Conservation (phyloP, 2,113 vertebrate genomes). For the Alouatta palliata region DNA sequence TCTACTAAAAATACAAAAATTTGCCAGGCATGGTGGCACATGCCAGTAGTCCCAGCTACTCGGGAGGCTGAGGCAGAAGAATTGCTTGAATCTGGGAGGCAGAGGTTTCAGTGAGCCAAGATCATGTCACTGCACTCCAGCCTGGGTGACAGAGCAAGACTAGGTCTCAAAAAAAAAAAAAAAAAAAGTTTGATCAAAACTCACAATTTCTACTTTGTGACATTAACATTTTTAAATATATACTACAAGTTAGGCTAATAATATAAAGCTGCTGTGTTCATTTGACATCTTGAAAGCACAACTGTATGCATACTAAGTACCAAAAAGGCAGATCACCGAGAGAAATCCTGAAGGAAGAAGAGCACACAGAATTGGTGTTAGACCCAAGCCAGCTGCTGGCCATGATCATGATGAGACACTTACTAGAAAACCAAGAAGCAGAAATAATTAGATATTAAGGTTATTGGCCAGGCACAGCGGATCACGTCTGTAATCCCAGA, state of each 20-base stretch:
- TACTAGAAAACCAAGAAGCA: neutral
- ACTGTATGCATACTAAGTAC: neutral
- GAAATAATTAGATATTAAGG: neutral
- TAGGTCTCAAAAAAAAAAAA: no score
- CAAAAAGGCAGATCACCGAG: neutral
- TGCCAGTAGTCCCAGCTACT: no score
- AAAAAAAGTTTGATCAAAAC: neutral
- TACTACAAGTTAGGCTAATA: neutral
- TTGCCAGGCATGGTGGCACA: no score
- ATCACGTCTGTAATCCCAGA: no score
- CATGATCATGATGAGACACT: neutral
- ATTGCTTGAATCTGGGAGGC: no score
- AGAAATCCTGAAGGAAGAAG: neutral
- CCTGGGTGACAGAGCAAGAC: no score
- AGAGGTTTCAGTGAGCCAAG: no score
- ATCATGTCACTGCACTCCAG: no score
- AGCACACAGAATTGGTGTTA: neutral
- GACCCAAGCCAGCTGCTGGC: neutral
- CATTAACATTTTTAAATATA: constrained; percentile 8
- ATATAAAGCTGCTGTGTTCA: neutral
- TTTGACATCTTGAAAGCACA: neutral
- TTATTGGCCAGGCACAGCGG: no score
- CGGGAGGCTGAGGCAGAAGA: no score
- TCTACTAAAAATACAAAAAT: no score
- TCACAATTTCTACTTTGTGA: constrained; percentile 1